Evolutionary conservation across 2,797 vertebrate species (phyloP), one percentile per base, ranked within the genome.

Genomic region (Sebastes ruberrimus): DNA sequence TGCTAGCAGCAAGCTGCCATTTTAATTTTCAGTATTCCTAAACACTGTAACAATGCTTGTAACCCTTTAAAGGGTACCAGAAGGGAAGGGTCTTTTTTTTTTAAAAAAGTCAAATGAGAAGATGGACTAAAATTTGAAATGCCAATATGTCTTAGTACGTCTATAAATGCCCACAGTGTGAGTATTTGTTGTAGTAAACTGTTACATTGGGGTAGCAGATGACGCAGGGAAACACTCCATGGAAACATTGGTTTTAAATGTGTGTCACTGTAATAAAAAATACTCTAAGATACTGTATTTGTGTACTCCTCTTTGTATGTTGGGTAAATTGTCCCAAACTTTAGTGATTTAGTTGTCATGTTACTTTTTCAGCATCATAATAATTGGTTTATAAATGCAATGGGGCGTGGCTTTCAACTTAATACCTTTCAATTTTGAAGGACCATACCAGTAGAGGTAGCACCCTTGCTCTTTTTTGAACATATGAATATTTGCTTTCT

Each of bases 241-340:
- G 52, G 62, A 82, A 77, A 78, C 32, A 27, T 16, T 81, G 60
- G 53, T 78, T 80, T 76, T 30, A 57, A 81, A n/a, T 84, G 28
- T 27, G 72, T 55, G 18, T 60, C 35, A 14, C 38, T 84, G 75
- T 59, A 90, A 90, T 90, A 87, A 88, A 90, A 60, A 76, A 76
- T 7, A 79, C 57, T 80, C 18, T 42, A 76, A 80, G 10, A 8
- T 72, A 28, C 56, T 59, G 4, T 23, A 1, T 69, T 14, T 61
- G 53, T 65, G 28, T 75, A 4, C 14, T 84, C 2, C 0, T 82
- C 13, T 73, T 75, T 88, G 49, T 73, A 0, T 66, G 4, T 22
- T 74, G 20, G 18, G 8, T 42, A 22, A 61, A 56, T 32, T 23
- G 6, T 22, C 3, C 16, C 14, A 16, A 61, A 23, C 6, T 38